Percentiles rank a stretch among this genome's conserved stretches.
Evolutionary conservation across 2,888 invertebrate species (phyloP).

Genomic region (Tenthredo mesomela): DNA sequence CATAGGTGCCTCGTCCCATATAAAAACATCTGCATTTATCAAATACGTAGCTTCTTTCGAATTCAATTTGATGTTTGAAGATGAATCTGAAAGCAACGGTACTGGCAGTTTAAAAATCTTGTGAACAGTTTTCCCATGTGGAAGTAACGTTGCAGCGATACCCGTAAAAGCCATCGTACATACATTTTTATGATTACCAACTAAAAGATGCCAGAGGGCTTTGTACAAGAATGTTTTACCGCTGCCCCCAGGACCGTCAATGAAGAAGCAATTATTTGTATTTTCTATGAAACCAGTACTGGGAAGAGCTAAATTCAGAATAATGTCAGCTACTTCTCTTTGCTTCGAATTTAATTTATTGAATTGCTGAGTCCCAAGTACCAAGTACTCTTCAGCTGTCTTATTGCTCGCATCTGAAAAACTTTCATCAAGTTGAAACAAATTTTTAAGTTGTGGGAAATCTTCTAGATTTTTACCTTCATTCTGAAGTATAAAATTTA

Average conservation of each 20-base stretch:
- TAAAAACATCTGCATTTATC: constrained; percentile 48
- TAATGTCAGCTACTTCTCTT: constrained; percentile 53
- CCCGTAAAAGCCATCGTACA: constrained; percentile 58
- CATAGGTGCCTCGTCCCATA: constrained; percentile 60
- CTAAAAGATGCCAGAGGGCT: constrained; percentile 36
- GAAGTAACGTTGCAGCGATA: constrained; percentile 58
- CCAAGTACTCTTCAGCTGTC: background rate
- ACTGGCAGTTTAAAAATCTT: constrained; percentile 61
- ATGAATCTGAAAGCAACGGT: constrained; percentile 52
- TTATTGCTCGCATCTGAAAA: background rate
- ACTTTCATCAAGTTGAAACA: background rate
- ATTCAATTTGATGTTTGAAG: constrained; percentile 54
- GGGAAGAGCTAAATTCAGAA: constrained; percentile 24
- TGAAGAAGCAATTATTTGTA: constrained; percentile 58
- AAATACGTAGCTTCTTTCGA: constrained; percentile 39
- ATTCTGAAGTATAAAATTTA: background rate
- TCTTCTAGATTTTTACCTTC: background rate
- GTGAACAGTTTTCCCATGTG: constrained; percentile 65
- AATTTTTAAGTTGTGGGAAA: background rate
- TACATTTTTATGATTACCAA: constrained; percentile 54
- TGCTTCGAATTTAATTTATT: constrained; percentile 55
- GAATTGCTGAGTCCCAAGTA: background rate
- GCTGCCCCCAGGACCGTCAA: constrained; percentile 71
- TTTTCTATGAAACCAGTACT: background rate
- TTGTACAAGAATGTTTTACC: constrained; percentile 68